Evolutionary conservation across 2,797 vertebrate species (phyloP), one percentile per base, ranked within the genome.

Genomic region (Hoplostethus mediterraneus): DNA sequence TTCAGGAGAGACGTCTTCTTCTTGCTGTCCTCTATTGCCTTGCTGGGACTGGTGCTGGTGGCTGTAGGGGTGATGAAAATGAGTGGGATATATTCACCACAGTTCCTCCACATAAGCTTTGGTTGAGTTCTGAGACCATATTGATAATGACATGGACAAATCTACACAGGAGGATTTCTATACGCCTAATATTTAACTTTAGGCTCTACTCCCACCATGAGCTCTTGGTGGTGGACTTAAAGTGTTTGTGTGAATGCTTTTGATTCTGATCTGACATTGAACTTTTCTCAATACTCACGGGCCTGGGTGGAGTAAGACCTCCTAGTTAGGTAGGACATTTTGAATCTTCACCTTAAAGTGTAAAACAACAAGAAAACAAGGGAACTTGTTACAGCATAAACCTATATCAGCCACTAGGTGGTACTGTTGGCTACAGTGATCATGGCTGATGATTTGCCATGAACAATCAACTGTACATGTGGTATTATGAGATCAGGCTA

Each of bases 1-100:
- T 95, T 94, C 66, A 99, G 90, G 53, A 96, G 91, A 3, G 90
- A 84, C 7, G 94, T 70, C 80, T 91, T 94, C 83, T 93, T 97
- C 87, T 95, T 96, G 73, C 28, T 71, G 2, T 96, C 95, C 0
- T 94, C 94, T 55, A 92, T 71, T 40, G 79, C 85, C 75, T 92
- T 84, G 56, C 76, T 89, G 25, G 77, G 38, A 60, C 79, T 73
- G 40, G 84, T 30, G 42, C 2, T 75, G 36, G 67, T 90, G n/a
- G 44, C 92, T 94, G 71, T 44, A 61, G 63, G 71, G 5, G 67
- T 31, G 45, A 67, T 3, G 6, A 62, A 12, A 48, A 28, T n/a
- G 12, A 49, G 16, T 45, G 33, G n/a, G 3, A 54, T n/a, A 17
- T 42, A 42, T 57, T 66, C 3, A 51, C 28, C n/a, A 14, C n/a